Evolutionary conservation across 1,140 invertebrate species (phyloP).

Genomic region (Papilio polytes): DNA sequence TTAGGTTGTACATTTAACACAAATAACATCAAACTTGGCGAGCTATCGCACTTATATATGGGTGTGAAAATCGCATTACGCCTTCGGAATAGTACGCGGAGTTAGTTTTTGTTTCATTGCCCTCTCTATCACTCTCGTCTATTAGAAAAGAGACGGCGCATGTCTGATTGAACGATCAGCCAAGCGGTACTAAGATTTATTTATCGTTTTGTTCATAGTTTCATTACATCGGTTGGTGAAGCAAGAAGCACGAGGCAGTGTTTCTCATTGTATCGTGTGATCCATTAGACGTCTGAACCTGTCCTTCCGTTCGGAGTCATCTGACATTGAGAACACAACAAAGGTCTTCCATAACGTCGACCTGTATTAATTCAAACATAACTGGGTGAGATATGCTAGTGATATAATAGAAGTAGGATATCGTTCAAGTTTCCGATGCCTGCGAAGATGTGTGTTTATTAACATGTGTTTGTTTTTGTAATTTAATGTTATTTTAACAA

Average conservation of each 20-base stretch:
- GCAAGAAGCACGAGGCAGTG: constrained; percentile 44
- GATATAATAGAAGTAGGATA: too few species aligned
- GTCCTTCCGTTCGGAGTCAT: background rate
- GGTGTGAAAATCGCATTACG: constrained; percentile 55
- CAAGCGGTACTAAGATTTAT: constrained; percentile 52
- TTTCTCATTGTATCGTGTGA: background rate
- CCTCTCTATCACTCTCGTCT: constrained; percentile 42
- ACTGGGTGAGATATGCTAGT: background rate
- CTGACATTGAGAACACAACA: too few species aligned
- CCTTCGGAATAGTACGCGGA: constrained; percentile 39
- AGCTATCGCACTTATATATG: constrained; percentile 36
- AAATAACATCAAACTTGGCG: constrained; percentile 3
- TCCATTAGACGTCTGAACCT: background rate
- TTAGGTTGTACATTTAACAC: constrained; percentile 23
- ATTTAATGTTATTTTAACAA: background rate
- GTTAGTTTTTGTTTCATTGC: constrained; percentile 42
- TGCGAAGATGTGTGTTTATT: too few species aligned
- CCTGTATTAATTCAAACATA: background rate
- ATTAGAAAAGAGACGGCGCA: constrained; percentile 42
- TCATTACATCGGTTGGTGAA: constrained; percentile 54
- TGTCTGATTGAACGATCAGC: constrained; percentile 52
- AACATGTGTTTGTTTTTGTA: background rate
- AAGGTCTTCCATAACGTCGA: background rate
- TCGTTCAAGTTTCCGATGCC: too few species aligned
- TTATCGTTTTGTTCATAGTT: constrained; percentile 55